These are phyloP conservation scores for Esperia sulphurella DNA, from an alignment of 2,888 invertebrate species.

Conservation along the genomic window DNA sequence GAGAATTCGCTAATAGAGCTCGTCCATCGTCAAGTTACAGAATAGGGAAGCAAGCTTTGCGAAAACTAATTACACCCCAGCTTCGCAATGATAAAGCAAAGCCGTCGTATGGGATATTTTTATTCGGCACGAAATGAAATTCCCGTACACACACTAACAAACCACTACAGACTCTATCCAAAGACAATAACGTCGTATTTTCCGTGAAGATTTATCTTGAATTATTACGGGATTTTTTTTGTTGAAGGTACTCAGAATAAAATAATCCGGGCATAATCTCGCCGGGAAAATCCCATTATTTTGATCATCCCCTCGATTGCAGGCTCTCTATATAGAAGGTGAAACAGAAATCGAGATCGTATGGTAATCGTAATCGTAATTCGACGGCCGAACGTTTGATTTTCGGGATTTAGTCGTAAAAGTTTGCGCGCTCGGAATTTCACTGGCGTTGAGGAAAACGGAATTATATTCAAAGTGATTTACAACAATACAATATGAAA, in stretches of 20 bases:
- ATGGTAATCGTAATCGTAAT: conserved; percentile 34
- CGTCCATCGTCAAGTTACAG: conserved; percentile 21
- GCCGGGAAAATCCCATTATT: conserved; percentile 74
- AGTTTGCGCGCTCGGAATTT: conserved; percentile 39
- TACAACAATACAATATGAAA: neutral
- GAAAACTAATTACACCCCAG: conserved; percentile 75
- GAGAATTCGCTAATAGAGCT: no score
- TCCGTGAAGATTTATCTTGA: conserved; percentile 8
- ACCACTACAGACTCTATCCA: conserved; percentile 16
- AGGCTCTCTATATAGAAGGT: conserved; percentile 9
- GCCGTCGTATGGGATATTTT: conserved; percentile 76
- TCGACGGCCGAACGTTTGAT: conserved; percentile 36
- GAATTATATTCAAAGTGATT: conserved; percentile 15
- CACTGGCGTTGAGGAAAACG: conserved; percentile 21
- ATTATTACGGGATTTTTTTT: conserved; percentile 40
- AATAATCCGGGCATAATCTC: conserved; percentile 77
- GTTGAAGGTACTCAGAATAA: conserved; percentile 60
- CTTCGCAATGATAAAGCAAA: conserved; percentile 78
- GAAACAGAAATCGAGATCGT: conserved; percentile 25
- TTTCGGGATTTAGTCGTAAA: conserved; percentile 49
- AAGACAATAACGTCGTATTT: conserved; percentile 15
- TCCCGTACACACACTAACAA: conserved; percentile 28
- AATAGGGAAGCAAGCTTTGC: conserved; percentile 56
- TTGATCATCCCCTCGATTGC: conserved; percentile 61
- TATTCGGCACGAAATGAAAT: conserved; percentile 76